Evolutionary conservation across 2,797 vertebrate genomes (phyloP), one percentile per base, ranked within the genome.

Genomic region (Amblyopsis hoosieri): DNA sequence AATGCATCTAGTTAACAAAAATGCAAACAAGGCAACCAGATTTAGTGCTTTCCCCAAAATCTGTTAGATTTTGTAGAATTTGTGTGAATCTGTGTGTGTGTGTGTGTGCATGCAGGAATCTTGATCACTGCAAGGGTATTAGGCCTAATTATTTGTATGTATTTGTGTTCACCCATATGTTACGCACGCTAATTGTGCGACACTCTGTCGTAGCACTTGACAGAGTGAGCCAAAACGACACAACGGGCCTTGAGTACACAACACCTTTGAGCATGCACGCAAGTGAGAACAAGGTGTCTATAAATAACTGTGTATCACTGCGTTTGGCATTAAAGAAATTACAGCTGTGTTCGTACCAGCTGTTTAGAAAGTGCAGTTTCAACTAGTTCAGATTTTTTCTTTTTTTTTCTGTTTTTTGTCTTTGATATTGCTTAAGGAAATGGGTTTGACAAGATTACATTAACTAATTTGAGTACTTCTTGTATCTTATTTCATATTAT

Each of bases 1-100:
- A 73, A 33, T n/a, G 62, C 8, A 50, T 86, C 78, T 55, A 69
- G 78, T 75, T 76, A 81, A 82, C 80, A 87, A 58, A 66, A 69
- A 78, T 64, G 45, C 14, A 15, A 68, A 66, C 33, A 82, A 64
- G 15, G n/a, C 64, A 86, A n/a, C 19, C 15, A 53, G 5, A 51
- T 15, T 3, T 23, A 29, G 17, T 0, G 33, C 58, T 33, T 19
- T 19, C 52, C 23, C 23, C 23, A 29, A 4, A 29, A 29, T 29
- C 23, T 53, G 46, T 31, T 29, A 12, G 14, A 19, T 9, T 8
- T n/a, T 37, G 54, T 56, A 45, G 5, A 19, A 33, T 62, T 33
- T 63, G 61, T 54, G 42, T 54, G 42, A 47, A 13, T 59, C 8
- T 56, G 76, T 77, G 75, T 67, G 29, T 47, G 51, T 54, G 42